Evolutionary conservation across 2,113 vertebrate species (phyloP).

Genomic region (Ophthalmolycus amberensis): DNA sequence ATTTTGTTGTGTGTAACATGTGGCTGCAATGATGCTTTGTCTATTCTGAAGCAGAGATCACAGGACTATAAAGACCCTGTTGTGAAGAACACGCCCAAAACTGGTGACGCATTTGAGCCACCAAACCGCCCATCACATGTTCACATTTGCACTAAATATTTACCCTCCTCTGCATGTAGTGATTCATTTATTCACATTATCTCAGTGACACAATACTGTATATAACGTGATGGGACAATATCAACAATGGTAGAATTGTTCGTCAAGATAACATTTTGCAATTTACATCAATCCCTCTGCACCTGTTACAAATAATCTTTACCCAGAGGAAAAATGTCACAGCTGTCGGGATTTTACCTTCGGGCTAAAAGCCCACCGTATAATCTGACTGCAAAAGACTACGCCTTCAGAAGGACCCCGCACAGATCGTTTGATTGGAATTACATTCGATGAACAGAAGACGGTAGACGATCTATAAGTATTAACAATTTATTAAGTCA

Average conservation of each 20-base stretch:
- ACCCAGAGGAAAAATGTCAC: not conserved
- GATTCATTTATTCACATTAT: not conserved
- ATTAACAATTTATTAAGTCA: too few species aligned
- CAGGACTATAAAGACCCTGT: conserved; percentile 60
- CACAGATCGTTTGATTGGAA: too few species aligned
- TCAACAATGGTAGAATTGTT: not conserved
- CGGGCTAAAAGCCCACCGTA: too few species aligned
- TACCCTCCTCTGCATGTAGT: conserved; percentile 17
- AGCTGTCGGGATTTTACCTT: too few species aligned
- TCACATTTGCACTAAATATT: conserved; percentile 43
- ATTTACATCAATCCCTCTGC: not conserved
- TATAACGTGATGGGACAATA: not conserved
- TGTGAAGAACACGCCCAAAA: conserved; percentile 59
- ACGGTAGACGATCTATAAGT: too few species aligned
- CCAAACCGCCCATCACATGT: not conserved
- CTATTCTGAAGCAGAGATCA: conserved; percentile 22
- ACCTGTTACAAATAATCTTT: not conserved
- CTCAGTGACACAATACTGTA: not conserved
- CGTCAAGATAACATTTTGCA: not conserved
- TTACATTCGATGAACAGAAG: too few species aligned
- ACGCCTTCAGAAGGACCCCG: too few species aligned
- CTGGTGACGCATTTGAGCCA: conserved; percentile 57
- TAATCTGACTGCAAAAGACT: too few species aligned
- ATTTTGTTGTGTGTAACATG: conserved; percentile 12
- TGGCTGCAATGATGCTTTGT: conserved; percentile 36